These are phyloP conservation scores for Listronotus oregonensis DNA, from an alignment of 1,140 invertebrate genomes.

Conservation along the genomic window DNA sequence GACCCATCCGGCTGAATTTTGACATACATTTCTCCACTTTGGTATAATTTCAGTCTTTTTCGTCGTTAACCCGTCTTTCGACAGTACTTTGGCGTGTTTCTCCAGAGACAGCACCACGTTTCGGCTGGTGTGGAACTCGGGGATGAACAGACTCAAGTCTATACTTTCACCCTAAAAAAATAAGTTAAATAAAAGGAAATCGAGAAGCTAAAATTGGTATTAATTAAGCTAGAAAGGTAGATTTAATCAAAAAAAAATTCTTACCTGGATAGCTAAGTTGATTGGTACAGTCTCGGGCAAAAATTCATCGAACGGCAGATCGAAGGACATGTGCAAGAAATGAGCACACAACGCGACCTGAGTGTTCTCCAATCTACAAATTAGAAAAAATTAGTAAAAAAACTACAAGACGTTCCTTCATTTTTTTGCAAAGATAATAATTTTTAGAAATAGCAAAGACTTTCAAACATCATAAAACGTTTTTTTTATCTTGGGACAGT, in stretches of 20 bases:
- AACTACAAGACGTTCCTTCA: not conserved
- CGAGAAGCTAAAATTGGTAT: not conserved
- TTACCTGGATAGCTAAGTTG: constrained; percentile 88
- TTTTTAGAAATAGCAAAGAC: too few relatives aligned
- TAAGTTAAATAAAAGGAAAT: constrained; percentile 9
- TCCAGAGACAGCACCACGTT: constrained; percentile 83
- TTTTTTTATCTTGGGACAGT: too few relatives aligned
- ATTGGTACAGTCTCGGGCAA: constrained; percentile 84
- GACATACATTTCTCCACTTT: constrained; percentile 88
- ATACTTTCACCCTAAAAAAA: constrained; percentile 79
- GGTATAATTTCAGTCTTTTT: constrained; percentile 63
- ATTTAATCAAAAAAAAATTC: too few relatives aligned
- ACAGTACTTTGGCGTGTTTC: constrained; percentile 84
- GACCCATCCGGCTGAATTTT: constrained; percentile 84
- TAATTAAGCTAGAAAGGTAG: constrained; percentile 1
- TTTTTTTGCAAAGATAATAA: too few relatives aligned
- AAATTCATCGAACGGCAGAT: constrained; percentile 91
- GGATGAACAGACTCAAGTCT: constrained; percentile 86
- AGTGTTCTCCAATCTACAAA: constrained; percentile 73
- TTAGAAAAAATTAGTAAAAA: too few relatives aligned
- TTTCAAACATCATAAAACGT: too few relatives aligned
- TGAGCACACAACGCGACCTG: constrained; percentile 93
- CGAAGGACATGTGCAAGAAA: constrained; percentile 89
- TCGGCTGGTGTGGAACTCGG: constrained; percentile 87
- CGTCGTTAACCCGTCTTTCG: constrained; percentile 71